These are phyloP conservation scores for Didymodactylos carnosus DNA, from an alignment of 2,888 invertebrate species.

Conservation along the genomic window DNA sequence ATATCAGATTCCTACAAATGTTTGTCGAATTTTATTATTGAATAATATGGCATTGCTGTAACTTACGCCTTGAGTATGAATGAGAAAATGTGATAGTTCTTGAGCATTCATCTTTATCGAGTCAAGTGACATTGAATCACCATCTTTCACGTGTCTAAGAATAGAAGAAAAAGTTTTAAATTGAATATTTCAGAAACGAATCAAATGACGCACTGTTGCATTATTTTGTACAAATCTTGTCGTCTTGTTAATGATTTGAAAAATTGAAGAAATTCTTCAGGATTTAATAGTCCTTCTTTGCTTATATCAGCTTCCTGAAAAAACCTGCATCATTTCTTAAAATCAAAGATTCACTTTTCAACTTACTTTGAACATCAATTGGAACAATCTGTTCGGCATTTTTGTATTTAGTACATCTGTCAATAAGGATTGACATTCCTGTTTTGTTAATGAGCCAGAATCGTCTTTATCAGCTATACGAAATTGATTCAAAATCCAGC, in stretches of 20 bases:
- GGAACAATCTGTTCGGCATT: not conserved
- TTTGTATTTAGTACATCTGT: not conserved
- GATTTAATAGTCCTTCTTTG: not conserved
- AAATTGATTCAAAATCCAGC: not conserved
- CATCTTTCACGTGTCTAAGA: not conserved
- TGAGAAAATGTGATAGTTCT: not conserved
- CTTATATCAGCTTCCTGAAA: not conserved
- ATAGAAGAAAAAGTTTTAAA: not conserved
- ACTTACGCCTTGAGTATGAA: not conserved
- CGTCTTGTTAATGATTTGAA: not conserved
- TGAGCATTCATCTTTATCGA: not conserved
- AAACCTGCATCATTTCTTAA: not conserved
- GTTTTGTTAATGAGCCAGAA: not conserved
- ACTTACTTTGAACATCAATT: not conserved
- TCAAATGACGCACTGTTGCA: not conserved
- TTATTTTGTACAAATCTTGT: not conserved
- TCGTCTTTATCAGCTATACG: not conserved
- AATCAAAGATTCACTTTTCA: not conserved
- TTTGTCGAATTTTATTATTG: too few species aligned
- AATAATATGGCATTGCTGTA: too few species aligned
- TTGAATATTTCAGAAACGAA: too few species aligned
- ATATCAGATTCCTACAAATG: too few species aligned
- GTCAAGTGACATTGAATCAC: not conserved
- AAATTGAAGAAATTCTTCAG: not conserved
- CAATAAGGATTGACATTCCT: not conserved